Evolutionary conservation across 64 coral and sea anemone species (phyloP), one percentile per base, ranked within the genome.

Genomic region (Astreopora myriophthalma): DNA sequence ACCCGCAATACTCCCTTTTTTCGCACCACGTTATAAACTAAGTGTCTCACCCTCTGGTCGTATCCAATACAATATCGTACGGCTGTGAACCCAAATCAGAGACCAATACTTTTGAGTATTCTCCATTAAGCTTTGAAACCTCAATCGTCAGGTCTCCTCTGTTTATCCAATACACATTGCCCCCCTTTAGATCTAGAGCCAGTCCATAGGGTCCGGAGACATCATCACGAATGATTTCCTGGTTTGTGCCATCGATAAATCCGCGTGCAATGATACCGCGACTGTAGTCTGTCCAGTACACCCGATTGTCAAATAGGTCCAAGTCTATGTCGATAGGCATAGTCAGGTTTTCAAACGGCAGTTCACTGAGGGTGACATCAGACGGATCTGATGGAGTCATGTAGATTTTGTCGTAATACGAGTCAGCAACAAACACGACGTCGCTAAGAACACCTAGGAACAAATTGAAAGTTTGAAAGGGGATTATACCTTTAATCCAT

Each of bases 131-230:
- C 39, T 82, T 73, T 67, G 75, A 80, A 14, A 90, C 88, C 17
- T 79, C 76, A 4, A 90, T 82, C 10, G 65, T 68, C 1, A 8
- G 11, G 23, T 39, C 12, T 1, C 4, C 60, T 12, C 19, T 38
- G 19, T 23, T 82, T 19, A 71, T 71, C 88, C 88, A 90, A 38
- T 82, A 90, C 2, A 90, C 33, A 72, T 90, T 90, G 31, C 76
- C 75, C 67, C 39, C 88, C 29, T 82, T 49, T 17, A 71, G 40
- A 30, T 90, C 88, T 3, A 90, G n/a, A 8, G 36, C 88, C 49
- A 71, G 42, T 9, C 76, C 88, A 9, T 24, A 17, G 17, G 88
- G 88, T 26, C 0, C 1, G 35, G 17, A 3, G 38, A 82, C 7
- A 0, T 37, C 22, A 3, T 19, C n/a, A n/a, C 33, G 79, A 63